A percentile compares a stretch with the other conserved stretches of the same genome.
phyloP scores from a whole-genome alignment of 2,113 vertebrate species.

The Eublepharis macularius region DNA sequence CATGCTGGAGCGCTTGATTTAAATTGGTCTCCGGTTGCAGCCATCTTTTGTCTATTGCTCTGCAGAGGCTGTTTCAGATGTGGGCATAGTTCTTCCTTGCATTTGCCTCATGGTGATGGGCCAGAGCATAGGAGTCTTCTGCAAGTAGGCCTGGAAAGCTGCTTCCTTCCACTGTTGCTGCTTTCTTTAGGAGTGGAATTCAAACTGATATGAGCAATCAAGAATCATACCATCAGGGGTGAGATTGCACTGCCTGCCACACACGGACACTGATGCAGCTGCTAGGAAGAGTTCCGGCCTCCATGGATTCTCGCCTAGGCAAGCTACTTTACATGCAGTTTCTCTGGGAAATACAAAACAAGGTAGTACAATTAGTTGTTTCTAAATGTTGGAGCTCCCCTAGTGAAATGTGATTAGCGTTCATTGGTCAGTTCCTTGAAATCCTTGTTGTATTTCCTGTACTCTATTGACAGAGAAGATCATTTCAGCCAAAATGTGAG shows the following conservation, averaged over 20 bases:
- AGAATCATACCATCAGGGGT: slow-evolving; percentile 80
- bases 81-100: background rate
- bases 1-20: background rate
- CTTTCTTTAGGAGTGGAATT: slow-evolving; percentile 79
- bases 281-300: slow-evolving; percentile 47
- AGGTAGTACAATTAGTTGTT: background rate
- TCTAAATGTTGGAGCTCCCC: background rate
- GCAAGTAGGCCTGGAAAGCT: slow-evolving; percentile 72
- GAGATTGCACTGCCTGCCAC: slow-evolving; percentile 74
- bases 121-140: slow-evolving; percentile 80
- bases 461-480: background rate
- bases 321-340: background rate
- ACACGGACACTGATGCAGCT: background rate
- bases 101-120: slow-evolving; percentile 41
- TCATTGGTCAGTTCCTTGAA: background rate
- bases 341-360: background rate
- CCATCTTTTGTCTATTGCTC: background rate
- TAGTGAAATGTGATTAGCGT: background rate
- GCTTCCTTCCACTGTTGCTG: slow-evolving; percentile 78
- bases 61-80: background rate
- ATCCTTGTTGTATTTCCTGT: background rate
- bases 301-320: background rate
- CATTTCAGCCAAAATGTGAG: no score
- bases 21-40: background rate
- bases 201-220: slow-evolving; percentile 78